These are phyloP conservation scores for Hartigia nigra DNA, from an alignment of 2,888 invertebrate species.

Conservation along the genomic window DNA sequence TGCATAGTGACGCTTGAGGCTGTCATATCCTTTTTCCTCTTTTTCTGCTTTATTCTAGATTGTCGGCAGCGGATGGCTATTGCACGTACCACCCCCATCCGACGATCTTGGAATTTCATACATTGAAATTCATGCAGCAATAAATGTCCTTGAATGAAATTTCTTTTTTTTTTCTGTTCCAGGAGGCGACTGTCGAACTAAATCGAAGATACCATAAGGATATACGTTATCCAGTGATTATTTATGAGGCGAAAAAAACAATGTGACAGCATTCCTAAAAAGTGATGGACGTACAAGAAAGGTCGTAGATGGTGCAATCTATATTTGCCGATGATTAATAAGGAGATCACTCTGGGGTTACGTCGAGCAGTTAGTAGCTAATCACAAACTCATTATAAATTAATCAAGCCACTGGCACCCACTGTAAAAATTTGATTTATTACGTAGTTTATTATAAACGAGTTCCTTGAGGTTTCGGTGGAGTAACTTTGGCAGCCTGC, in stretches of 20 bases:
- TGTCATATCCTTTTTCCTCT: neutral
- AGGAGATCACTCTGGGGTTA: neutral
- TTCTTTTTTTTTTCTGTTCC: neutral
- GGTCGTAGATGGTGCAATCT: neutral
- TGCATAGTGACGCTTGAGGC: neutral
- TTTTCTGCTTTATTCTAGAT: neutral
- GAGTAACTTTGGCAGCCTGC: neutral
- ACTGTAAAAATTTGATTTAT: slow-evolving; percentile 35
- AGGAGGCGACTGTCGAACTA: neutral
- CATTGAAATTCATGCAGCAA: neutral
- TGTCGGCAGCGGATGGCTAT: neutral
- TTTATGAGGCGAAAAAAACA: neutral
- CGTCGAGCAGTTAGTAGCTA: neutral
- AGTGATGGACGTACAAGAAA: neutral
- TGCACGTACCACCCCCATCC: neutral
- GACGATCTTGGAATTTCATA: neutral
- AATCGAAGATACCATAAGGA: neutral
- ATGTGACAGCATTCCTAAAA: neutral
- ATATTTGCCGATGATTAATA: slow-evolving; percentile 39
- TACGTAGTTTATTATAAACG: slow-evolving; percentile 15
- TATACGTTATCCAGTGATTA: neutral
- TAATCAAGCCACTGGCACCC: slow-evolving; percentile 38
- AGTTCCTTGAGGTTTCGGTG: neutral
- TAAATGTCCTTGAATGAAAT: neutral
- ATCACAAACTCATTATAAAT: slow-evolving; percentile 42